Base-by-base conservation (phyloP, 1,140 invertebrate species). In the Ditylenchus dipsaci region DNA sequence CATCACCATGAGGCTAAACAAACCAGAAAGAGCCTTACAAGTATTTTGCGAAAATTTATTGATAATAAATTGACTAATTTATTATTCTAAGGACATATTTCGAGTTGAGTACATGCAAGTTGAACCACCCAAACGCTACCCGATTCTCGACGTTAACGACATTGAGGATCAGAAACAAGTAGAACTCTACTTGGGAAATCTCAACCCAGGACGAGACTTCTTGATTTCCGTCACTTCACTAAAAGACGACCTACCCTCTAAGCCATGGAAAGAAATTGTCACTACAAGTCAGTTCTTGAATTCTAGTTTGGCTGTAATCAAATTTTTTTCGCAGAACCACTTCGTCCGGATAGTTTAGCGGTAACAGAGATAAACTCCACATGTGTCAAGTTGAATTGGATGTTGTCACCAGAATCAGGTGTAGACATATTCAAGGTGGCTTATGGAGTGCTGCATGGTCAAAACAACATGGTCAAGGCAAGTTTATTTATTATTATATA, bases 121-220 rank as follows among this genome's bases (percentile, higher is more conserved):
- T 19, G 75, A 76, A 63, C 79, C 79, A 19, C 67, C 75, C 11
- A 78, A 79, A 30, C 67, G 78, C 45, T 81, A 62, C 70, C 79
- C 80, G 11, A 81, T 80, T 42, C 69, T 81, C 26, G 77, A 81
- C 38, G 75, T 81, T 49, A 66, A 78, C 43, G 79, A 81, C 66
- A 74, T 81, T 62, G 68, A 67, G n/a, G 80, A 81, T 47, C 80
- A 82, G 63, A 66, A 72, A 33, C 60, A 80, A 47, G 72, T 81
- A 9, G 79, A 82, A 45, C 61, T 81, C 26, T 82, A 80, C 66
- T 65, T 81, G 56, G 78, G 79, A 43, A 81, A 81, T 68, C 63
- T 81, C 63, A 76, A 67, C 60, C 81, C 79, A 0, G 79, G 79
- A 11, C 57, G 79, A 42, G 78, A 82, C 38, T 81, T 79, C 58